These are phyloP conservation scores for Carettochelys insculpta DNA, from an alignment of 2,113 vertebrate genomes.

Conservation along the genomic window DNA sequence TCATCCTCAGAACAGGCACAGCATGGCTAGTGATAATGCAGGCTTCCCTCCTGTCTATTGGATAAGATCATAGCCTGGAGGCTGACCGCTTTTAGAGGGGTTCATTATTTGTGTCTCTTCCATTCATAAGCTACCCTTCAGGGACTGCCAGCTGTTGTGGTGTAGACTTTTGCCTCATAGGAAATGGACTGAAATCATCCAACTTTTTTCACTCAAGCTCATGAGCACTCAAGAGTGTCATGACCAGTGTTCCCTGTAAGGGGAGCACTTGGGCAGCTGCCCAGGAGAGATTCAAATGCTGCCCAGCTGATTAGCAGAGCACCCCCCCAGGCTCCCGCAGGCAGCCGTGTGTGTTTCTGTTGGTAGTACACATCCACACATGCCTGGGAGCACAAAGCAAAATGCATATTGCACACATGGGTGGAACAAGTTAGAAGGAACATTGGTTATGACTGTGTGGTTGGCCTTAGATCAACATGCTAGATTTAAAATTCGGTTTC, in stretches of 20 bases:
- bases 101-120: background rate
- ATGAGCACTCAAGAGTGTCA: too few species aligned
- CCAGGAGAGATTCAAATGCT: too few species aligned
- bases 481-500: background rate
- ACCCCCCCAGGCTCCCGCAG: too few species aligned
- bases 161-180: background rate
- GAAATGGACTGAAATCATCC: background rate
- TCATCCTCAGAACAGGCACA: background rate
- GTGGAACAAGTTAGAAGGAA: too few species aligned
- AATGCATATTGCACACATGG: too few species aligned
- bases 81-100: background rate
- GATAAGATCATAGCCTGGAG: background rate
- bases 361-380: too few species aligned
- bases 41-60: background rate
- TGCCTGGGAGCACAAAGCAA: too few species aligned
- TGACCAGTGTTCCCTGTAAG: too few species aligned
- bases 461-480: background rate
- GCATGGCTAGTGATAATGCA: background rate
- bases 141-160: background rate
- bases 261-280: too few species aligned
- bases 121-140: background rate
- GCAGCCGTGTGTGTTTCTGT: too few species aligned
- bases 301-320: too few species aligned
- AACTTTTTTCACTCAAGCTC: background rate
- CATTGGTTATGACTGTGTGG: too few species aligned